phyloP scores from a whole-genome alignment of 2,888 invertebrate species.

The Netelia virgata region DNA sequence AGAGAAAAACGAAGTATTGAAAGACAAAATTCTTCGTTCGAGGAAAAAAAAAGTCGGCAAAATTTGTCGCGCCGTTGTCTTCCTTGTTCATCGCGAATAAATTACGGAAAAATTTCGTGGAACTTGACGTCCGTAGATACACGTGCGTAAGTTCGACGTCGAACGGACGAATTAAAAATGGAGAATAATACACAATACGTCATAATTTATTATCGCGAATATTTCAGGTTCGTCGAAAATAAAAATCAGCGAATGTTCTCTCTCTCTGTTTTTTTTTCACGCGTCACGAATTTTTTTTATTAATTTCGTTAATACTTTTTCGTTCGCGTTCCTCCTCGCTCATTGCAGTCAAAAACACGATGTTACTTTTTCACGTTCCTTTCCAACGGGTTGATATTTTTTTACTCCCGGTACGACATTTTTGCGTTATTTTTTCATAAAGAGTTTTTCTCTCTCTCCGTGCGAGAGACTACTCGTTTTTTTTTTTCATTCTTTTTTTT shows the following conservation, averaged over 20 bases:
- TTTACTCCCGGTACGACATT: no score
- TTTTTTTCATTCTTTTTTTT: not conserved
- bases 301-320: no score
- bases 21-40: not conserved
- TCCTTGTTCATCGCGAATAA: conserved; percentile 20
- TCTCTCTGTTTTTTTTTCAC: no score
- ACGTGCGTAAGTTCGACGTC: conserved; percentile 12
- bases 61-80: conserved; percentile 30
- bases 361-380: no score
- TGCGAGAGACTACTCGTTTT: not conserved
- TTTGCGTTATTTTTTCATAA: not conserved
- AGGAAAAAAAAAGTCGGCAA: conserved; percentile 41
- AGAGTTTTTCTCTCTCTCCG: not conserved
- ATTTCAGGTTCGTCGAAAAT: not conserved
- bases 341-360: no score
- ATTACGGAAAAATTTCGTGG: not conserved
- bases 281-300: no score
- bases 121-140: conserved; percentile 4
- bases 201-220: not conserved
- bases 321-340: no score
- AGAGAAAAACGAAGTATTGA: not conserved
- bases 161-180: no score
- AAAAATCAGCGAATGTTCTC: not conserved
- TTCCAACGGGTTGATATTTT: no score
- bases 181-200: not conserved